Evolutionary conservation across 2,888 invertebrate genomes (phyloP).

Genomic region (Eupithecia insigniata): DNA sequence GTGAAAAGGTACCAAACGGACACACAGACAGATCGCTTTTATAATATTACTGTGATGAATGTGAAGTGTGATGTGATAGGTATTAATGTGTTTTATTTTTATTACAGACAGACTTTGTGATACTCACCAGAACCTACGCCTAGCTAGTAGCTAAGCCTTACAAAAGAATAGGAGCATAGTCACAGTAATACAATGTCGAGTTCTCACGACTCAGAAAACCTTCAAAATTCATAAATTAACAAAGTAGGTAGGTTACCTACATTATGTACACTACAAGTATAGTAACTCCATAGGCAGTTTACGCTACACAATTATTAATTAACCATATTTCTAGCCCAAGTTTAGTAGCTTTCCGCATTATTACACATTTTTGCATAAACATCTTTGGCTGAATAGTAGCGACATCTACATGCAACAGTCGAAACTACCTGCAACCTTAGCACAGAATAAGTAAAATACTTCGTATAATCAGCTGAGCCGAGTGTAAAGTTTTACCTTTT

Average conservation of each 20-base stretch:
- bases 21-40: neutral
- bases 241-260: neutral
- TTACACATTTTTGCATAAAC: neutral
- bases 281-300: neutral
- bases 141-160: neutral
- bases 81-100: neutral
- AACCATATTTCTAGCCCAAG: neutral
- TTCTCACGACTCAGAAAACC: constrained; percentile 3
- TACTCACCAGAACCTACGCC: neutral
- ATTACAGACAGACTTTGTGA: neutral
- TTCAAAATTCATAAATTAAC: neutral
- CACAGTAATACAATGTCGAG: neutral
- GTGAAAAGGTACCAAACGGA: neutral
- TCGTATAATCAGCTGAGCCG: neutral
- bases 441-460: neutral
- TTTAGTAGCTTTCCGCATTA: neutral
- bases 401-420: neutral
- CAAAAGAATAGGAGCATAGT: neutral
- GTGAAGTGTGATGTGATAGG: neutral
- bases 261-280: neutral
- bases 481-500: neutral
- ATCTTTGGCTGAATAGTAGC: neutral
- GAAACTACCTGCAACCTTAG: neutral
- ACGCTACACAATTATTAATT: neutral
- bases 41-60: neutral